Evolutionary conservation across 2,797 vertebrate species (phyloP).

Genomic region (Ceryle rudis): DNA sequence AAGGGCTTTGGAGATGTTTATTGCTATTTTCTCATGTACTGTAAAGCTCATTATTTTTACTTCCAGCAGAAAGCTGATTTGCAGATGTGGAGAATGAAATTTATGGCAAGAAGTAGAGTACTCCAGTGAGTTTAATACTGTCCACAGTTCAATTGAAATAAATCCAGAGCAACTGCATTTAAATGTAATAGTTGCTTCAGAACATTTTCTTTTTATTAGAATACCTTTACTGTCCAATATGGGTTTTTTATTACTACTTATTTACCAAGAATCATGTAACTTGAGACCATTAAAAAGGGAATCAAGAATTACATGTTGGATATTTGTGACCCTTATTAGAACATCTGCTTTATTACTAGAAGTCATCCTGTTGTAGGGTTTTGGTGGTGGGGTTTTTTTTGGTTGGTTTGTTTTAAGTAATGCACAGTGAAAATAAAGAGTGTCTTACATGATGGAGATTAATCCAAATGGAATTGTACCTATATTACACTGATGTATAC

Average conservation of each 20-base stretch:
- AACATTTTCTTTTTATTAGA: not conserved
- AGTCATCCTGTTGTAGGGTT: not conserved
- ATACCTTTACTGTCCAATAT: not conserved
- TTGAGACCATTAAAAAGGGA: not conserved
- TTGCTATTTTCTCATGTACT: not conserved
- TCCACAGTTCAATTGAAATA: not conserved
- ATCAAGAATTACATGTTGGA: not conserved
- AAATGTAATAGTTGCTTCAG: not conserved
- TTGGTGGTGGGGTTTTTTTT: fast-evolving
- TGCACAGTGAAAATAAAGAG: not conserved
- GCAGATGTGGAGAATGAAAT: not conserved
- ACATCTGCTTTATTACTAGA: not conserved
- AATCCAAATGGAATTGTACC: not conserved
- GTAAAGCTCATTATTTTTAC: not conserved
- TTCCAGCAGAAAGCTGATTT: not conserved
- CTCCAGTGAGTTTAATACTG: not conserved
- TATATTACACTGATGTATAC: not conserved
- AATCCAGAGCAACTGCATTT: not conserved
- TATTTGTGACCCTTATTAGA: not conserved
- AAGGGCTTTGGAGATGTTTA: not conserved
- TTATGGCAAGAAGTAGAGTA: not conserved
- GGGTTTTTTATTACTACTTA: not conserved
- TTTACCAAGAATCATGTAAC: not conserved
- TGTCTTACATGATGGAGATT: not conserved
- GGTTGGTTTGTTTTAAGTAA: fast-evolving